Conservation (phyloP, 2,797 vertebrate species). For the Crax fasciolata region DNA sequence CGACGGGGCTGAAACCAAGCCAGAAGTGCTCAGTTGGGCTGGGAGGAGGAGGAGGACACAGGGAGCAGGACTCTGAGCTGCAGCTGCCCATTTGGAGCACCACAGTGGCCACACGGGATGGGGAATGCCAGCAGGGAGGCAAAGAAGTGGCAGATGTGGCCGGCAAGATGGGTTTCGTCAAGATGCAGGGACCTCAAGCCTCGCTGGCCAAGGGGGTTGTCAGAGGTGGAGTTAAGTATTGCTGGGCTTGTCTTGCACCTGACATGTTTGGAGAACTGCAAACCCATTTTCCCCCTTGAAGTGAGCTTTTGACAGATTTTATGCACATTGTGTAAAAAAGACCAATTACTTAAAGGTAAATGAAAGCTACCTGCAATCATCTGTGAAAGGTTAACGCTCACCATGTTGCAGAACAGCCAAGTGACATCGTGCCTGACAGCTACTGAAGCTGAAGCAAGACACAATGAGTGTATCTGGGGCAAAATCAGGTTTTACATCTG, state of each 20-base stretch:
- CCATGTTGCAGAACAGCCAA: neutral
- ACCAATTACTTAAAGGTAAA: neutral
- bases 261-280: neutral
- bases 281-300: neutral
- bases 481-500: neutral
- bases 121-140: neutral
- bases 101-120: neutral
- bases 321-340: neutral
- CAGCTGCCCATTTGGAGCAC: rapidly evolving
- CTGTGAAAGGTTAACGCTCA: neutral
- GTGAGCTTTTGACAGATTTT: neutral
- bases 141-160: neutral
- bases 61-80: neutral
- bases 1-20: neutral
- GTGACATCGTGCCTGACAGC: neutral
- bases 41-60: neutral
- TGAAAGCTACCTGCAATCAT: neutral
- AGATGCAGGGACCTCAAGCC: rapidly evolving
- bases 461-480: neutral
- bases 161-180: neutral
- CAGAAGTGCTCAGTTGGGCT: neutral
- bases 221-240: neutral
- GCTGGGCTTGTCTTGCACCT: rapidly evolving
- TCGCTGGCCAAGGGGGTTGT: neutral
- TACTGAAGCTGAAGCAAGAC: neutral